These are phyloP conservation scores for Myrmophylax atrothorax DNA, from an alignment of 2,113 vertebrate species.

Conservation along the genomic window DNA sequence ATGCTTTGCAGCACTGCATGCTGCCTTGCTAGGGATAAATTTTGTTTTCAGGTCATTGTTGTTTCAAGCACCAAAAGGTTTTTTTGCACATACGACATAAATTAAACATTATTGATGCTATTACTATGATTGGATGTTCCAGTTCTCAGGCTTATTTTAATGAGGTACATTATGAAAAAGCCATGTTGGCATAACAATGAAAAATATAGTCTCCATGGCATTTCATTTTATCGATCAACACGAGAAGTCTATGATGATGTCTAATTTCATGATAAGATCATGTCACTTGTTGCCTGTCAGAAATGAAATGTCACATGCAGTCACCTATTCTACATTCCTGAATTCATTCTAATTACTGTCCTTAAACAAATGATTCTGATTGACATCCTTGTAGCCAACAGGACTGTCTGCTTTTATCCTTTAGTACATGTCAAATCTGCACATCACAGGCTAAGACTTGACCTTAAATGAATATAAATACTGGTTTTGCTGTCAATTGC, in stretches of 20 bases:
- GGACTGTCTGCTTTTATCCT: background rate
- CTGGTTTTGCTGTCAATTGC: background rate
- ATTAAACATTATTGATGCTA: slow-evolving; percentile 50
- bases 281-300: background rate
- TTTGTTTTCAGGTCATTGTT: slow-evolving; percentile 14
- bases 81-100: background rate
- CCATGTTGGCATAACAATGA: slow-evolving; percentile 4
- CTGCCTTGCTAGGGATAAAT: background rate
- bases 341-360: slow-evolving; percentile 29
- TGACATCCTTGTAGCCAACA: background rate
- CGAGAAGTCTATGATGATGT: background rate
- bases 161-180: slow-evolving; percentile 28
- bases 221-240: slow-evolving; percentile 5
- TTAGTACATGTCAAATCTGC: background rate
- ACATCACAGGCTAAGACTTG: background rate
- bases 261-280: slow-evolving; percentile 47
- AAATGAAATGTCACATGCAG: slow-evolving; percentile 35
- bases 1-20: background rate
- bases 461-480: background rate
- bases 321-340: slow-evolving; percentile 18
- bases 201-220: background rate
- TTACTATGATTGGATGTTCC: background rate
- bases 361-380: background rate
- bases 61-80: background rate
- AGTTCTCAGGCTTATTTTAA: slow-evolving; percentile 52